Conservation (phyloP, 2,797 vertebrate genomes). For the Channa striata region DNA sequence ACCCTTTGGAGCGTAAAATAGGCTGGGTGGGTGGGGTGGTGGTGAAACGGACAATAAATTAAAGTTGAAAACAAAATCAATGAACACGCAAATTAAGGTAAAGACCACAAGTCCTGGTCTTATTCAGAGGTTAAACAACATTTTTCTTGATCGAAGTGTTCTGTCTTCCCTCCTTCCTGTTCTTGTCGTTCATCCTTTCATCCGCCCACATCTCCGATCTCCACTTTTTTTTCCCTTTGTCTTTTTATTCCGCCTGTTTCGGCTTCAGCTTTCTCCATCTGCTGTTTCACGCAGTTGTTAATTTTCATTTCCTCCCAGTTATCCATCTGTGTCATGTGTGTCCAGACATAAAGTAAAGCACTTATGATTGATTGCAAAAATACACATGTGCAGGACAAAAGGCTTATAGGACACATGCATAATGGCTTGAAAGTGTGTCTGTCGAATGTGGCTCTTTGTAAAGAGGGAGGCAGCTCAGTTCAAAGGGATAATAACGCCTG, state of each 20-base stretch:
- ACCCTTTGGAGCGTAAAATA: constrained; percentile 65
- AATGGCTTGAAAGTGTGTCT: constrained; percentile 36
- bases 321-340: constrained; percentile 56
- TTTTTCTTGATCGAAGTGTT: constrained; percentile 59
- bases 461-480: constrained; percentile 53
- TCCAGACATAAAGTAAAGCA: constrained; percentile 14
- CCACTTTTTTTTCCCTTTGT: constrained; percentile 17
- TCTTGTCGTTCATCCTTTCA: constrained; percentile 33
- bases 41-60: constrained; percentile 58
- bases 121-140: constrained; percentile 61
- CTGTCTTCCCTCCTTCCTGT: constrained; percentile 33
- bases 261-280: constrained; percentile 53
- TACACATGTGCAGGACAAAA: constrained; percentile 44
- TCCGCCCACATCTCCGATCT: constrained; percentile 27
- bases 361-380: constrained; percentile 58
- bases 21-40: constrained; percentile 33
- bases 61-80: constrained; percentile 71
- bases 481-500: constrained; percentile 69
- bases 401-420: constrained; percentile 6
- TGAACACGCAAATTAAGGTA: constrained; percentile 72
- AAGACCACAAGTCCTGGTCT: constrained; percentile 56
- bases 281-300: constrained; percentile 49
- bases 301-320: constrained; percentile 55
- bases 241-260: constrained; percentile 11
- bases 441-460: constrained; percentile 24